Evolutionary conservation across 2,113 vertebrate genomes (phyloP).

Genomic region (Vimba vimba): DNA sequence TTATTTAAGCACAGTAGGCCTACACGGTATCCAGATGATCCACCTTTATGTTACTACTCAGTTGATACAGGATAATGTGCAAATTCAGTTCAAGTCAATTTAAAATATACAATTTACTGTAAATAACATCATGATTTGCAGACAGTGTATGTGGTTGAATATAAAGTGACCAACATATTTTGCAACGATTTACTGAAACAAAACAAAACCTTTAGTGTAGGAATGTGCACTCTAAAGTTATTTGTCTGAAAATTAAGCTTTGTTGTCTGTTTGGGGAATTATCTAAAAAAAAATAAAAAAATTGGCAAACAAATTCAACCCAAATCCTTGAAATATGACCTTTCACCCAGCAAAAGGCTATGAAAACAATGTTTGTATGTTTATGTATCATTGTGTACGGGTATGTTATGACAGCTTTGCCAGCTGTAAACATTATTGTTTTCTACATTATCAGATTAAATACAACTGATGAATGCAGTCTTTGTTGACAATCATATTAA

Average conservation of each 20-base stretch:
- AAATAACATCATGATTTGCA: neutral
- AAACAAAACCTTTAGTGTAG: neutral
- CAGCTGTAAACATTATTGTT: neutral
- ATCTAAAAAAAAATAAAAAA: neutral
- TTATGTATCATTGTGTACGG: neutral
- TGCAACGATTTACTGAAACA: neutral
- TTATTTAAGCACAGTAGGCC: neutral
- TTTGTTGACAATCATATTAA: neutral
- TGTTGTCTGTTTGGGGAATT: slow-evolving; percentile 21
- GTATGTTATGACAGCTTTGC: slow-evolving; percentile 6
- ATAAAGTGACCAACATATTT: neutral
- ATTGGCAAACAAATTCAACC: slow-evolving; percentile 3
- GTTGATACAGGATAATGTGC: neutral
- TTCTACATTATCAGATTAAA: neutral
- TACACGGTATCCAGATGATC: neutral
- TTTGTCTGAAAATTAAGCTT: slow-evolving; percentile 25
- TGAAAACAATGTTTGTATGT: neutral
- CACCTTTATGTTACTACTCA: neutral
- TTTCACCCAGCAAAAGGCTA: neutral
- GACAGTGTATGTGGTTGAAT: neutral
- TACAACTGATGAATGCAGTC: neutral
- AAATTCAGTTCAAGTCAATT: neutral
- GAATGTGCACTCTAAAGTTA: neutral
- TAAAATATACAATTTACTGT: neutral
- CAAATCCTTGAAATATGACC: neutral